Evolutionary conservation across 2,113 vertebrate genomes (phyloP).

Genomic region (Plotosus lineatus): DNA sequence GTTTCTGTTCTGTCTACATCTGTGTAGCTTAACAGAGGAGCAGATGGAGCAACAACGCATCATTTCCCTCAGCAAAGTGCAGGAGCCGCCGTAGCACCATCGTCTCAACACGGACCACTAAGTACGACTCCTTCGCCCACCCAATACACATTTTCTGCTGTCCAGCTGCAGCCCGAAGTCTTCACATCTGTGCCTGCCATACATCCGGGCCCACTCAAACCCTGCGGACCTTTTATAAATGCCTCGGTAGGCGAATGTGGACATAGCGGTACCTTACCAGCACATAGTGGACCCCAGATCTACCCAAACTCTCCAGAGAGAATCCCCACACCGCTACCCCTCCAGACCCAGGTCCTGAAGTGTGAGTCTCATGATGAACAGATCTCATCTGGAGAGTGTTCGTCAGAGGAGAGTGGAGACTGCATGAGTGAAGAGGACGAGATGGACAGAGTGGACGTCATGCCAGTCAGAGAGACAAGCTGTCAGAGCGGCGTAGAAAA

Average conservation of each 20-base stretch:
- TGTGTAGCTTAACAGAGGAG: slow-evolving; percentile 6
- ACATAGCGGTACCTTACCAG: neutral
- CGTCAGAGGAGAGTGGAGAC: slow-evolving; percentile 54
- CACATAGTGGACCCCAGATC: neutral
- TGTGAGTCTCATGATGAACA: slow-evolving; percentile 9
- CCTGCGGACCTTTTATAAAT: neutral
- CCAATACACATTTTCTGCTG: neutral
- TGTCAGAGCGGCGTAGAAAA: slow-evolving; percentile 61
- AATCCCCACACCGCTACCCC: neutral
- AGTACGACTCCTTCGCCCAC: neutral
- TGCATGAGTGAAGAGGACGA: slow-evolving; percentile 63
- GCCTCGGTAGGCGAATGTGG: neutral
- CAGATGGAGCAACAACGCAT: slow-evolving; percentile 24
- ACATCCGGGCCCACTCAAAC: neutral
- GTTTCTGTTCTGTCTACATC: neutral
- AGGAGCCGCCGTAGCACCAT: neutral
- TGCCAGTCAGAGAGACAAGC: slow-evolving; percentile 71
- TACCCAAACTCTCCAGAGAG: neutral
- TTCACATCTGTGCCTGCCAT: neutral
- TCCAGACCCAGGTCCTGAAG: neutral
- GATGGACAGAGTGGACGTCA: slow-evolving; percentile 54
- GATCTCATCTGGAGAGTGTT: slow-evolving; percentile 50
- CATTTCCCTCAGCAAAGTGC: slow-evolving; percentile 28
- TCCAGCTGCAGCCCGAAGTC: neutral
- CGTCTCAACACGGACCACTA: neutral